A percentile compares a stretch with the other conserved stretches of the same genome.
phyloP scores from a whole-genome alignment of 2,888 invertebrate genomes.

The Lasioglossum vierecki region DNA sequence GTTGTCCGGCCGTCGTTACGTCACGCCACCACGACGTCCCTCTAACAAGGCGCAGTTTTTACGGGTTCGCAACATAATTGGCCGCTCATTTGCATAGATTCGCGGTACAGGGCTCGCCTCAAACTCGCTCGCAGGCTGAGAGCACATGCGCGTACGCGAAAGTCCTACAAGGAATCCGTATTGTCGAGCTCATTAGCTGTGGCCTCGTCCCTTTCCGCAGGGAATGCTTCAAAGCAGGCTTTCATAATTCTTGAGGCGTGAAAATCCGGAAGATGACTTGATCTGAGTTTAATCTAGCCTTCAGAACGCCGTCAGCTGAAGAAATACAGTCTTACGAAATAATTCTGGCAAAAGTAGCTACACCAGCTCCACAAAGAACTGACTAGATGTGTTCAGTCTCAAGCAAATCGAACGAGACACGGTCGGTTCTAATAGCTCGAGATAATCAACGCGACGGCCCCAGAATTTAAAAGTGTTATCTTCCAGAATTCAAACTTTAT shows the following conservation, averaged over 20 bases:
- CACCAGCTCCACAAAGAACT: neutral
- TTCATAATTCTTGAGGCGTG: neutral
- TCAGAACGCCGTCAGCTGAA: neutral
- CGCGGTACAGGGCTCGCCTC: constrained; percentile 56
- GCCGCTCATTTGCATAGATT: constrained; percentile 81
- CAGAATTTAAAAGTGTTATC: too few relatives aligned
- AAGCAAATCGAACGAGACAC: too few relatives aligned
- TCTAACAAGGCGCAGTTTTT: constrained; percentile 82
- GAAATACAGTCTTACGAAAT: neutral
- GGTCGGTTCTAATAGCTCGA: too few relatives aligned
- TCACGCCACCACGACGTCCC: constrained; percentile 72
- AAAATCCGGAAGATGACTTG: neutral
- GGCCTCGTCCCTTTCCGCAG: neutral
- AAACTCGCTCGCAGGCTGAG: constrained; percentile 30
- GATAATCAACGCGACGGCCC: too few relatives aligned
- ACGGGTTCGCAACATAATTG: constrained; percentile 80
- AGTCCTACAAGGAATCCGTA: constrained; percentile 18
- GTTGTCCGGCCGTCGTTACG: constrained; percentile 70
- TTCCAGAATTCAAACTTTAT: too few relatives aligned
- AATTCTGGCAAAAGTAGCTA: neutral
- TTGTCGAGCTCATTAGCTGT: constrained; percentile 34
- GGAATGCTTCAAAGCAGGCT: neutral
- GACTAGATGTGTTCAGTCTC: neutral
- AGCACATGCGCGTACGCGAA: constrained; percentile 47
- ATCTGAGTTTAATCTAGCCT: neutral